phyloP scores from a whole-genome alignment of 2,888 invertebrate genomes.

The Galerucella nymphaeae region DNA sequence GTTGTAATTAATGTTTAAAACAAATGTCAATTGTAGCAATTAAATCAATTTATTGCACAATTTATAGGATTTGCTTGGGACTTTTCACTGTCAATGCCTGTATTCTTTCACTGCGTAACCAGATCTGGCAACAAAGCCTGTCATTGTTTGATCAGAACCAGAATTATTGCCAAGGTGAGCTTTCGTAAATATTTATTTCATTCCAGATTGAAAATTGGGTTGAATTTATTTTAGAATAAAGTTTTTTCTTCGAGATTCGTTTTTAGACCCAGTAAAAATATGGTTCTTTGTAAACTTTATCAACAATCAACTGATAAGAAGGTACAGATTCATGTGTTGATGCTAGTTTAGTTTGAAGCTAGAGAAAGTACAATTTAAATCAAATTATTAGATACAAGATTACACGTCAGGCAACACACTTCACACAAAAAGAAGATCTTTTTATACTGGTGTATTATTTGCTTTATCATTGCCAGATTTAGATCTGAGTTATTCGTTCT shows the following conservation, averaged over 20 bases:
- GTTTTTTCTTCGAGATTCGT: neutral
- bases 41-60: constrained; percentile 17
- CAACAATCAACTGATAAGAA: no score
- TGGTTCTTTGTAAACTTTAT: no score
- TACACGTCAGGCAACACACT: no score
- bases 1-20: constrained; percentile 16
- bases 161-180: neutral
- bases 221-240: neutral
- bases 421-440: no score
- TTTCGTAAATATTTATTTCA: constrained; percentile 1
- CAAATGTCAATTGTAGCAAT: constrained; percentile 16
- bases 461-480: no score
- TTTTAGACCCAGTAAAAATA: no score
- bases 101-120: neutral
- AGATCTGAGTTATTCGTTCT: no score
- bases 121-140: neutral
- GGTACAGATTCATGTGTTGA: no score
- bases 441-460: no score
- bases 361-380: no score
- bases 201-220: neutral
- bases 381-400: no score
- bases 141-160: constrained; percentile 1
- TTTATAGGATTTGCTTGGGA: neutral
- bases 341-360: no score
- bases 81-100: neutral